Base-by-base conservation (phyloP, 2,113 vertebrate species). In the Pleuronectes platessa region DNA sequence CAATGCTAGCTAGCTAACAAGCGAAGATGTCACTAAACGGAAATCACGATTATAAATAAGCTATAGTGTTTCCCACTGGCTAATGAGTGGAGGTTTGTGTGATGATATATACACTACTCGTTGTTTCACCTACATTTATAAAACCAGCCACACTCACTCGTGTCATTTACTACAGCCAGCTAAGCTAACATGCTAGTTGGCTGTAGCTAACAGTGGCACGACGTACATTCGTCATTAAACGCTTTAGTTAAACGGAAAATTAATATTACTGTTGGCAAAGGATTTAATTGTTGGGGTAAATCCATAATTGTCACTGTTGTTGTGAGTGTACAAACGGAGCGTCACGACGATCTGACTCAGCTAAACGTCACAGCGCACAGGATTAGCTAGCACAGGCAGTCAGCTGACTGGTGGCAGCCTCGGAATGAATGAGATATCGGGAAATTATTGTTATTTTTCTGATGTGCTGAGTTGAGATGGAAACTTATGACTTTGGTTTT, bases 131-230 rank as follows among this genome's bases (percentile, higher is more conserved):
- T 13, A 2, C 2, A 2, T 61, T 12, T 14, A 12, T 23, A 13
- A 13, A 27, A 47, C 0, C 5, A 2, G 2, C 15, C 18, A 20
- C 0, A 31, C 1, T 2, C 4, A 40, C 53, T n/a, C 12, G 10
- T 37, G n/a, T 70, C 24, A 42, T 59, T 67, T 42, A 11, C 51
- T 17, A 40, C 51, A 49, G 45, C 24, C 8, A 70, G 61, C 76
- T 67, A 68, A 40, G 40, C 21, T 78, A 79, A 26, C 67, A 21
- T 45, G 55, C 61, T 64, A 79, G 40, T 61, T 70, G 76, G 62
- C 35, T 47, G 58, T 5, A 0, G 68, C 70, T 0, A 65, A 71
- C 14, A 13, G 68, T 58, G 21, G 15, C 26, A 49, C 14, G 0
- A 9, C 2, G 2, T 11, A 24, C 15, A 54, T 20, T 31, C 13